Evolutionary conservation across 2,888 invertebrate species (phyloP).

Genomic region (Galeopsomyia nigrocyanea): DNA sequence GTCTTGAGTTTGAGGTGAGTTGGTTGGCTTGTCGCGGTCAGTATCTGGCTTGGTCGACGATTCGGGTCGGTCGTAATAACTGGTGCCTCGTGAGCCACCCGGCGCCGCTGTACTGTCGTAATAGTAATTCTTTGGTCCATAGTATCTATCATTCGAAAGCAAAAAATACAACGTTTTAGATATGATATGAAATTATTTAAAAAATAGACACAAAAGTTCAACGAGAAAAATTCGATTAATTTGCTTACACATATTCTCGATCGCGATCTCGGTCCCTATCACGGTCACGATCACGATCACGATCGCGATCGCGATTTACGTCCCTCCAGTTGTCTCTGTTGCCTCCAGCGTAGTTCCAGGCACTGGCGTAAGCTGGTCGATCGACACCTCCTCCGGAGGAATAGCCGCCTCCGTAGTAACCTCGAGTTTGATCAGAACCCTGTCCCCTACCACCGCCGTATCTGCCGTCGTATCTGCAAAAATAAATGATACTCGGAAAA

Average conservation of each 20-base stretch:
- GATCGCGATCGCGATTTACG: conserved; percentile 57
- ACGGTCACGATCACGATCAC: conserved; percentile 46
- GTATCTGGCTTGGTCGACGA: conserved; percentile 60
- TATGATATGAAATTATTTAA: neutral
- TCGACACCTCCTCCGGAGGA: conserved; percentile 32
- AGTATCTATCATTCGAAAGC: conserved; percentile 54
- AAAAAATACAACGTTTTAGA: neutral
- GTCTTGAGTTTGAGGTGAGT: conserved; percentile 59
- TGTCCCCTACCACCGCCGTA: conserved; percentile 50
- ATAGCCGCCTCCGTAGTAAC: conserved; percentile 55
- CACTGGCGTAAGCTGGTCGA: conserved; percentile 53
- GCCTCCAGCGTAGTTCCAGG: conserved; percentile 59
- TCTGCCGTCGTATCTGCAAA: conserved; percentile 53
- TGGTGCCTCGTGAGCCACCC: conserved; percentile 59
- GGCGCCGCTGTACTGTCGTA: conserved; percentile 63
- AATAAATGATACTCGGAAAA: neutral
- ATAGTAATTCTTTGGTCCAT: conserved; percentile 63
- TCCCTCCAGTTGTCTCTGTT: conserved; percentile 58
- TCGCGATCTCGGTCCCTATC: conserved; percentile 36
- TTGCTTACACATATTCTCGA: conserved; percentile 18
- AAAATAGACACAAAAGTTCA: conserved; percentile 1
- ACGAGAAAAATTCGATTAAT: neutral
- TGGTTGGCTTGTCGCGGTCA: conserved; percentile 61
- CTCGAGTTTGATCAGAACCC: conserved; percentile 54
- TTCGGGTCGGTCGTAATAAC: conserved; percentile 61